Evolutionary conservation across 2,113 vertebrate species (phyloP), one percentile per base, ranked within the genome.

Genomic region (Eudyptes chrysolophus): DNA sequence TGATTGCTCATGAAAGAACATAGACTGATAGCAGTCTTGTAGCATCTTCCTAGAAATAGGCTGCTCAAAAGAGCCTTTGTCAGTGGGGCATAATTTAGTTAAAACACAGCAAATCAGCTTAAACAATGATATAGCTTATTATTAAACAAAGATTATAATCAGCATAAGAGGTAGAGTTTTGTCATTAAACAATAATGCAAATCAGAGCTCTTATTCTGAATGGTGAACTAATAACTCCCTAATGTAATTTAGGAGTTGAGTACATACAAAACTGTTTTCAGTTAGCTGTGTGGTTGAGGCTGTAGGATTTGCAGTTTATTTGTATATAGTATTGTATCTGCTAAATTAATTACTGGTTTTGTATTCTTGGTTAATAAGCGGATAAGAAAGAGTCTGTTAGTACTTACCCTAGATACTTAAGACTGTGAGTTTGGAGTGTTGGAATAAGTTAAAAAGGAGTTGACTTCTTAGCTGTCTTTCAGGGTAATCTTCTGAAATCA

Each of bases 171-270:
- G 58, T 70, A 80, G 90, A 84, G 69, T 88, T 96, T 90, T 94
- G 60, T 89, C 83, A 89, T 95, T 92, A 94, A 92, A 84, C 85
- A 93, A 51, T 94, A 84, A 89, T 81, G 72, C 60, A 89, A 89
- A 92, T 97, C 62, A 55, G 46, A 95, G 87, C 58, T 96, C 25
- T 90, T 87, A 49, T 7, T 96, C 46, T 93, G 58, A 52, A n/a
- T 32, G 71, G 84, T 85, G 85, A 92, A 25, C 84, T 93, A 69
- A 21, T 82, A 92, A 89, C 72, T 76, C 62, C 42, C 83, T 83
- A 42, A 87, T 88, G 51, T 29, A 71, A 60, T 92, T 94, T 82
- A 80, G 81, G n/a, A 66, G 52, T 40, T 65, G 51, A 61, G 62
- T 46, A 44, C 34, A 18, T 58, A 54, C 6, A 61, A 30, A 87